Conservation (phyloP, 2,113 vertebrate species). For the Phycodurus eques region DNA sequence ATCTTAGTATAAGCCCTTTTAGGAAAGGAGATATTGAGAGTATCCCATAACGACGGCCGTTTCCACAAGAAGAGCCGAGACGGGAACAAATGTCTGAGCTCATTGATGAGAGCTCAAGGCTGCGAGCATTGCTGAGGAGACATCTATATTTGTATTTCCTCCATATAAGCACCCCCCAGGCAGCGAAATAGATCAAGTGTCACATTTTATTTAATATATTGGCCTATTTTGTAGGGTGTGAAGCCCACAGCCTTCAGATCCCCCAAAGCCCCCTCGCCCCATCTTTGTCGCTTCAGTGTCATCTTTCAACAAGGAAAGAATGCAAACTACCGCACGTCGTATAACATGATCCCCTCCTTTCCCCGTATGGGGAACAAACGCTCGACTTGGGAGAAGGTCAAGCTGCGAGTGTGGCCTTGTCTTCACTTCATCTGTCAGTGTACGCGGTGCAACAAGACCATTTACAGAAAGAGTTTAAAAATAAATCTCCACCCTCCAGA, state of each 20-base stretch:
- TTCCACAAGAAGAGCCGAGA: slow-evolving; percentile 52
- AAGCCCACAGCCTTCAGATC: slow-evolving; percentile 53
- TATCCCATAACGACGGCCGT: slow-evolving; percentile 56
- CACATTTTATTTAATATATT: slow-evolving; percentile 66
- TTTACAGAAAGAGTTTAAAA: slow-evolving; percentile 69
- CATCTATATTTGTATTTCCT: slow-evolving; percentile 70
- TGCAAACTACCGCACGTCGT: slow-evolving; percentile 52
- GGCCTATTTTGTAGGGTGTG: slow-evolving; percentile 45
- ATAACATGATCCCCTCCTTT: slow-evolving; percentile 56
- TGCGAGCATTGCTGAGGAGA: slow-evolving; percentile 60
- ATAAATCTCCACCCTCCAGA: slow-evolving; percentile 56
- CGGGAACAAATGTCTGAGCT: slow-evolving; percentile 48
- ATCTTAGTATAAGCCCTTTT: slow-evolving; percentile 12
- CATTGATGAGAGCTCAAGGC: slow-evolving; percentile 9
- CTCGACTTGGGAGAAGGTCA: slow-evolving; percentile 66
- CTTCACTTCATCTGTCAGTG: slow-evolving; percentile 63
- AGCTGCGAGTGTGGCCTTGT: slow-evolving; percentile 51
- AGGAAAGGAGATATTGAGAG: slow-evolving; percentile 1
- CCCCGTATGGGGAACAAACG: slow-evolving; percentile 51
- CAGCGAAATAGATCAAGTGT: slow-evolving; percentile 49
- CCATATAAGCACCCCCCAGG: slow-evolving; percentile 55
- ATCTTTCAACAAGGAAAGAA: slow-evolving; percentile 69
- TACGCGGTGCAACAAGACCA: slow-evolving; percentile 51
- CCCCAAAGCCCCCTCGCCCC: slow-evolving; percentile 34
- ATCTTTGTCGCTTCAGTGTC: slow-evolving; percentile 57